Evolutionary conservation across 2,797 vertebrate genomes (phyloP), one percentile per base, ranked within the genome.

Genomic region (Novumbra hubbsi): DNA sequence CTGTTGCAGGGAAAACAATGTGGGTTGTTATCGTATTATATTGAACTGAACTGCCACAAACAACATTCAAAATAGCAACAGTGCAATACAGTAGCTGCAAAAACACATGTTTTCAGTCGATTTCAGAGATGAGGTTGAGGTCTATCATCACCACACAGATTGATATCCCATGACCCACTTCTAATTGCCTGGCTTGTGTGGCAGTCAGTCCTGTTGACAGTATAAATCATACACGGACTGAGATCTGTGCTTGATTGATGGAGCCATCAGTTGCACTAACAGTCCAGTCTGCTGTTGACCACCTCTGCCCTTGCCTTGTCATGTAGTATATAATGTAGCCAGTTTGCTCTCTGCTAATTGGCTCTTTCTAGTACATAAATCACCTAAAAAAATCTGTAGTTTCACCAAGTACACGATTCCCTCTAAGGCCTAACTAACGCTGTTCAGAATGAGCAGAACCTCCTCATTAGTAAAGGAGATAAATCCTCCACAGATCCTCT

Each of bases 261-360:
- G 83, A 87, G 85, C 91, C 85, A 91, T 92, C 92, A 90, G 78
- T 73, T 81, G 75, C 76, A 74, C 78, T 72, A 85, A 74, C 76
- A 82, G 87, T 90, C 88, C 90, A 86, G 86, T 88, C 87, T 88
- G 87, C 82, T 64, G 76, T 77, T 71, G 79, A 76, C 81, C 79
- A 90, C 88, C 85, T 87, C 80, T 87, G 81, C 84, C 82, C 86
- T 73, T 50, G 62, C 78, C 30, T 75, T 80, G 81, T 83, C 78
- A 82, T 76, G 73, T 81, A 84, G 84, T 89, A 89, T 85, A 87
- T 88, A 90, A 90, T 85, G 90, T 82, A 72, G 78, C 82, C 81
- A 69, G 82, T 92, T 91, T 91, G 87, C 91, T 86, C 88, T 84
- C 81, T 81, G 84, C 90, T 93, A 93, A 93, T 92, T 94, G 91